A percentile compares a stretch with the other conserved stretches of the same genome.
Evolutionary conservation across 2,888 invertebrate species (phyloP).

Genomic region (Lasioglossum figueresi): DNA sequence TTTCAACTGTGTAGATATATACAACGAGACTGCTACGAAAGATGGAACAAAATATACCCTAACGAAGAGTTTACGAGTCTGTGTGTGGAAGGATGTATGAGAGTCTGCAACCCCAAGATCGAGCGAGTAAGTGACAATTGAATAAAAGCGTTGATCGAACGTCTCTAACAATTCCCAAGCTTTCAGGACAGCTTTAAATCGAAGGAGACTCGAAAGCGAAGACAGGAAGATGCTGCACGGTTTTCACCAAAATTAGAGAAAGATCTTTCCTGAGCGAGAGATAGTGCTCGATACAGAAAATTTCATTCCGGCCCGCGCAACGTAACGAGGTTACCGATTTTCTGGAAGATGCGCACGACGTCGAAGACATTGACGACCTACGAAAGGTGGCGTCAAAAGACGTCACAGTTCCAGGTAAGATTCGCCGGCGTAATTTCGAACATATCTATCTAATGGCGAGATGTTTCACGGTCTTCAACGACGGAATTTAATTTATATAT

Average conservation of each 20-base stretch:
- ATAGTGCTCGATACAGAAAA: not conserved
- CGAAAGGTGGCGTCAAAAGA: not conserved
- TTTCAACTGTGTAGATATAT: not conserved
- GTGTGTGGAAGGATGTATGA: not conserved
- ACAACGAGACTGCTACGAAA: not conserved
- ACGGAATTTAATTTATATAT: slow-evolving; percentile 42
- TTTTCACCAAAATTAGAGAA: not conserved
- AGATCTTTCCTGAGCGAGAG: not conserved
- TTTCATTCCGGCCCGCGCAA: not conserved
- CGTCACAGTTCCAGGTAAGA: not conserved
- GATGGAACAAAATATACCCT: not conserved
- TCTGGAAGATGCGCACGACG: not conserved
- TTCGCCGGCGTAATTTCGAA: slow-evolving; percentile 5
- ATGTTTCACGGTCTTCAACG: not conserved
- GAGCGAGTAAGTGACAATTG: no score
- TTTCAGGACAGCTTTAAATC: not conserved
- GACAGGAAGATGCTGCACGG: not conserved
- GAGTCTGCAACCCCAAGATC: not conserved
- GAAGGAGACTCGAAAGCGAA: not conserved
- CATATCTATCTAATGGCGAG: not conserved
- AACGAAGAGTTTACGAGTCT: not conserved
- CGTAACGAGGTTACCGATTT: not conserved
- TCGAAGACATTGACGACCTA: not conserved
- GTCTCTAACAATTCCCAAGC: not conserved
- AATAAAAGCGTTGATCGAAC: not conserved